phyloP scores from a whole-genome alignment of 2,113 vertebrate species.

The Sula dactylatra region DNA sequence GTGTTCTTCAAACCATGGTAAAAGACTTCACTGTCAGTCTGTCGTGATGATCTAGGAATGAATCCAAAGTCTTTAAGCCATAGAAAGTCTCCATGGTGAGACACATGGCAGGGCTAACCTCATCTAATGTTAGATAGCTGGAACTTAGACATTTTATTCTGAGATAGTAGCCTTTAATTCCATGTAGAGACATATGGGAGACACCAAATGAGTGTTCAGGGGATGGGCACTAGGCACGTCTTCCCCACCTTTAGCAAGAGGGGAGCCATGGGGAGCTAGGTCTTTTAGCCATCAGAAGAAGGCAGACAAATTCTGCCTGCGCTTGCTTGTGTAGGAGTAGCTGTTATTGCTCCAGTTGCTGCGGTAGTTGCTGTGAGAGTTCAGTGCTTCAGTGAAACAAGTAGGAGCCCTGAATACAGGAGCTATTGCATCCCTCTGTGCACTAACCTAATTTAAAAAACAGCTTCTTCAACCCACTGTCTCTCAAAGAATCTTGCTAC shows the following conservation, averaged over 20 bases:
- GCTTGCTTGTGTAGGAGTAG: not conserved
- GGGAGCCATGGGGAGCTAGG: not conserved
- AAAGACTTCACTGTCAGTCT: not conserved
- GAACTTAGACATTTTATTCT: not conserved
- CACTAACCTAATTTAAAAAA: not conserved
- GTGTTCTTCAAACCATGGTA: not conserved
- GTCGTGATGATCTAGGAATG: not conserved
- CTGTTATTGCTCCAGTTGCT: not conserved
- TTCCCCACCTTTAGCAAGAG: not conserved
- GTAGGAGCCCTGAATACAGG: not conserved
- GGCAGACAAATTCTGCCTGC: not conserved
- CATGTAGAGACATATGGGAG: not conserved
- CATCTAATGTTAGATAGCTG: fast-evolving
- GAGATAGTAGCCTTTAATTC: not conserved
- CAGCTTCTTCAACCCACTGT: not conserved
- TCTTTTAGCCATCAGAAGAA: not conserved
- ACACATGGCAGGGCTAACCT: not conserved
- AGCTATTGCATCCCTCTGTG: not conserved
- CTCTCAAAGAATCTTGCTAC: not conserved
- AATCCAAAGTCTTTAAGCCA: not conserved
- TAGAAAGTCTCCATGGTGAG: not conserved
- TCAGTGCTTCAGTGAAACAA: not conserved
- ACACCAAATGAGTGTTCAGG: not conserved
- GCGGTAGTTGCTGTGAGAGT: not conserved
- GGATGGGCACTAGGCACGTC: not conserved